Evolutionary conservation across 1,140 invertebrate genomes (phyloP), one percentile per base, ranked within the genome.

Genomic region (Laupala kohalensis): DNA sequence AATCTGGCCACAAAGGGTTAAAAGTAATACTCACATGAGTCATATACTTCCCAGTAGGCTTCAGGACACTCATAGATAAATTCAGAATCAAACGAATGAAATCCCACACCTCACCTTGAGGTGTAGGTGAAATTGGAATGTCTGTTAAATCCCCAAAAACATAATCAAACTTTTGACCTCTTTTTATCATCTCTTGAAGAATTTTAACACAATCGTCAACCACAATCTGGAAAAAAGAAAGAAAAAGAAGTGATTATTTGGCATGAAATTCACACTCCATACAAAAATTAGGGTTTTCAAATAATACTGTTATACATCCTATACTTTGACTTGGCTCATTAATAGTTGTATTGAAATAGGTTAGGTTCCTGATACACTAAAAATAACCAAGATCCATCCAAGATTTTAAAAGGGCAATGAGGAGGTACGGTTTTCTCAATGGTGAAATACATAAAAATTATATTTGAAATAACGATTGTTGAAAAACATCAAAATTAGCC

Each of bases 141-240:
- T 96, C 94, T 2, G 94, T 97, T 67, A 97, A 83, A 81, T 97
- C 95, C 5, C 92, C 94, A 77, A 97, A 95, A 23, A 97, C 89
- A 77, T 92, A 95, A 83, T 97, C 95, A 76, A 96, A 95, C 77
- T 90, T 90, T 73, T 86, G 86, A n/a, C 88, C 89, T 76, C 93
- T 88, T 65, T 86, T 84, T 19, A 90, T 88, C 80, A 92, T 93
- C 72, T 92, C 86, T 69, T 91, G 86, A 76, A 97, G 82, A 64
- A 90, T 87, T 76, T 92, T 85, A 75, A 95, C 87, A 81, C 94
- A 96, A 82, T 97, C 94, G 53, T 89, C 93, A 53, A 96, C 88
- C 76, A 96, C 89, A 69, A 96, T 94, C 92, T 94, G 78, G 24
- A 85, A 79, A 69, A 70, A 64, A 71, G 3, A 76, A 69, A 66